Evolutionary conservation across 2,113 vertebrate genomes (phyloP), one percentile per base, ranked within the genome.

Genomic region (Zosterops borbonicus): DNA sequence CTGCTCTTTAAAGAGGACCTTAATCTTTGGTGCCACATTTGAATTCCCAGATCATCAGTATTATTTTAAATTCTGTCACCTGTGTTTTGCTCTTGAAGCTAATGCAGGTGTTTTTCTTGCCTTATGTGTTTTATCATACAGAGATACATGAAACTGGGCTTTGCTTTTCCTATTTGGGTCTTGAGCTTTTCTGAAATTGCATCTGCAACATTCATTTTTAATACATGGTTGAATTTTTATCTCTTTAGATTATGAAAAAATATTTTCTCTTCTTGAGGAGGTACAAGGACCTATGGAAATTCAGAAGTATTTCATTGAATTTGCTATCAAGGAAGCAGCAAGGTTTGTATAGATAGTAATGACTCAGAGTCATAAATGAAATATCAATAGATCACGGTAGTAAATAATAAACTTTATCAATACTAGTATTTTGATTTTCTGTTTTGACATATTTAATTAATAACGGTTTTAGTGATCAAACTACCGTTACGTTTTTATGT

Each of bases 301-400:
- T 47, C 99, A 99, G 92, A 99, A 98, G 96, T 99, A 99, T 95
- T 99, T 99, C 97, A 98, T 99, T 97, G 99, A 99, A 95, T 98
- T 99, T 89, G 98, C 99, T 78, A 99, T 99, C 97, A 99, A 98
- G 97, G 99, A 99, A 98, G 99, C 99, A 74, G 97, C 98, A 96
- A 99, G 99, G 99, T 99, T 95, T 89, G 97, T 97, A 77, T 87
- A 56, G 35, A 60, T 41, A 24, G 0, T 35, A 69, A 35, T 67
- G 0, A 53, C 14, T 70, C 0, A 0, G 22, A 60, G 18, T 70
- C 22, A 49, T 58, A 62, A 59, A 60, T 47, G 13, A 37, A 56
- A 7, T 46, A 46, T 23, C 82, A 42, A 42, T 77, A 80, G 42
- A 27, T 83, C 6, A 14, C 29, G 25, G 8, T 27, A 80, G n/a